Evolutionary conservation across 2,797 vertebrate genomes (phyloP), one percentile per base, ranked within the genome.

Genomic region (Chelon labrosus): DNA sequence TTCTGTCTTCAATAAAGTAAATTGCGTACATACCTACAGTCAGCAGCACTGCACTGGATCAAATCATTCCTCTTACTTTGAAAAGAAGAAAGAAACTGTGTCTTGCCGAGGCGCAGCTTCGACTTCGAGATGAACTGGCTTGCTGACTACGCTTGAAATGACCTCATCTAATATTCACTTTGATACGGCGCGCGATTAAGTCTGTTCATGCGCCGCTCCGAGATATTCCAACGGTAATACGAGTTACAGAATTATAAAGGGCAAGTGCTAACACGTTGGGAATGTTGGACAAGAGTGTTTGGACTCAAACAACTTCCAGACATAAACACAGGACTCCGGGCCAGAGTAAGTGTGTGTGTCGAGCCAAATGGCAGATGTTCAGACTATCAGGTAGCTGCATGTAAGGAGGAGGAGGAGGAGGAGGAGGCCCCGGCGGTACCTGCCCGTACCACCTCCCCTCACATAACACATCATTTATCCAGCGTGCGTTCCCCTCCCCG

Each of bases 111-210:
- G 54, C 17, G 61, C 74, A 74, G 76, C 39, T 74, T 73, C 14
- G n/a, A 67, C 39, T 74, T 73, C 14, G 17, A 70, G 77, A 82
- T 65, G 47, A 84, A 76, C 86, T 58, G 60, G 83, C 83, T 82
- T 91, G 88, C 89, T 91, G 88, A 90, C 88, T 89, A 79, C 65
- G 79, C 83, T 86, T 38, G 68, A 85, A 87, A 84, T 86, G 67
- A 83, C 79, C 80, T 93, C 77, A 89, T 92, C 56, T 58, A 81
- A 73, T 76, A 92, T 92, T 92, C 88, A 54, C 89, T 91, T 89
- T 91, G 83, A 92, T 88, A 69, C 31, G 31, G 31, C 31, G 2
- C 6, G 1, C 31, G 31, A 35, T 35, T 35, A 35, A 35, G 31
- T 7, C 31, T 8, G 31, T 8, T 35, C 31, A 35, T 4, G 31